Percentiles rank a stretch among this genome's conserved stretches.
Evolutionary conservation across 2,888 invertebrate genomes (phyloP).

Genomic region (Lepidocyrtinus sp.): DNA sequence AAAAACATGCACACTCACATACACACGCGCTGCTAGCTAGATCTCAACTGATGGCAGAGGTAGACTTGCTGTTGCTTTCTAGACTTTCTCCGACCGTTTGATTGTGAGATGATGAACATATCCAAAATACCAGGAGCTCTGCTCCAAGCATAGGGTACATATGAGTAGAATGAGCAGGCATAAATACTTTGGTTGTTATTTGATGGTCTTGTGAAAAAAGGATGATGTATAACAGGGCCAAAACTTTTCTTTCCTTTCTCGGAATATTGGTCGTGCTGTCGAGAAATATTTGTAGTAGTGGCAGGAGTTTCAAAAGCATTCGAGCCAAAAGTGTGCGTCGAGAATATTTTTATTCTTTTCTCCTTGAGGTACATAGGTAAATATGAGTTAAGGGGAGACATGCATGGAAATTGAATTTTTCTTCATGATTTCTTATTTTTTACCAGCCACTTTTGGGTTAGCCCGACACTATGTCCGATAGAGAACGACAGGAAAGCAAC

Average conservation of each 20-base stretch:
- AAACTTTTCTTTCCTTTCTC: slow-evolving; percentile 9
- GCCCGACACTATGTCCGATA: slow-evolving; percentile 36
- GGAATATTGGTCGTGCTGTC: slow-evolving; percentile 4
- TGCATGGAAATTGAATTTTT: slow-evolving; percentile 50
- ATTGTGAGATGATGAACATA: slow-evolving; percentile 9
- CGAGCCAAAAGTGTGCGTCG: slow-evolving; percentile 13
- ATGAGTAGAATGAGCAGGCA: slow-evolving; percentile 25
- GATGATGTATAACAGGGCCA: slow-evolving; percentile 9
- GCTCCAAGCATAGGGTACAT: slow-evolving; percentile 14
- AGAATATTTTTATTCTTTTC: slow-evolving; percentile 2
- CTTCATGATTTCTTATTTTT: slow-evolving; percentile 9
- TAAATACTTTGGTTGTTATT: slow-evolving; percentile 13
- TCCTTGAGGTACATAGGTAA: slow-evolving; percentile 16
- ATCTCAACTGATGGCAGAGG: slow-evolving; percentile 32
- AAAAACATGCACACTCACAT: slow-evolving; percentile 22
- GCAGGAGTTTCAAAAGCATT: slow-evolving; percentile 18
- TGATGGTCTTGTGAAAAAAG: slow-evolving; percentile 17
- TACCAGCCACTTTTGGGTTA: background rate
- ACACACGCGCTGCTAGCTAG: slow-evolving; percentile 27
- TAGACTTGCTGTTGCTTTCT: slow-evolving; percentile 35
- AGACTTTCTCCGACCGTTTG: slow-evolving; percentile 20
- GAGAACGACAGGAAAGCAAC: slow-evolving; percentile 51
- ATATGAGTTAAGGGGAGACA: slow-evolving; percentile 17
- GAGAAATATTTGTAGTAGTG: slow-evolving; percentile 72
- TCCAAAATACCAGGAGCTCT: slow-evolving; percentile 1